Base-by-base conservation (phyloP, 2,888 invertebrate species). In the Disparrhopalites patrizii region DNA sequence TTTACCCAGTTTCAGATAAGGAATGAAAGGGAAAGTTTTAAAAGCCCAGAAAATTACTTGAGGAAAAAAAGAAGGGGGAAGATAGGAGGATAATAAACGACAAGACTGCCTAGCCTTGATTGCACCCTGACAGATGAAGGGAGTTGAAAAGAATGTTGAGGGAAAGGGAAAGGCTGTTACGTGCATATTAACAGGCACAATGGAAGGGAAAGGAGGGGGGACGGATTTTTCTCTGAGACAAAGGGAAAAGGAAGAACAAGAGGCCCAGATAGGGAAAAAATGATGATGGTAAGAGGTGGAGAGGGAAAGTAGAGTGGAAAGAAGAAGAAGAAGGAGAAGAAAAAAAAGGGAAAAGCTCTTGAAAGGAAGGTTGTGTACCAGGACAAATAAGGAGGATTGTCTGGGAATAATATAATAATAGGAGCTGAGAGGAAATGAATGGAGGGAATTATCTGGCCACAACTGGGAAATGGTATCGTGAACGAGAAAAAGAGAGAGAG, bases 401-500 rank as follows among this genome's bases (percentile, higher is more conserved):
- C n/a, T n/a, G n/a, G n/a, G n/a, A n/a, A n/a, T n/a, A n/a, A n/a
- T n/a, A n/a, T n/a, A n/a, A n/a, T n/a, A n/a, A n/a, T n/a, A n/a
- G n/a, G n/a, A n/a, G n/a, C n/a, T n/a, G n/a, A n/a, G n/a, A 40
- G 40, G 3, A 13, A 40, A 18, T 40, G 40, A 40, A 40, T 10
- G 18, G 18, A 40, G 3, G 8, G 15, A 36, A 15, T 13, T 18
- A 40, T 40, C 40, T 3, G 3, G 18, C 15, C 18, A 15, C 18
- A 40, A 40, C 15, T 40, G 3, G 40, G 13, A 40, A 10, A 4
- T 40, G 40, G 18, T 40, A 18, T 40, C 15, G 36, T 10, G n/a
- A 13, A 52, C 52, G 18, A 31, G 28, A 31, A 33, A 55, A 33
- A 55, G 55, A 27, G 55, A 30, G 56, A 43, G 47, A 40, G 50